Conservation (phyloP, 2,113 vertebrate genomes). For the Brienomyrus brachyistius region DNA sequence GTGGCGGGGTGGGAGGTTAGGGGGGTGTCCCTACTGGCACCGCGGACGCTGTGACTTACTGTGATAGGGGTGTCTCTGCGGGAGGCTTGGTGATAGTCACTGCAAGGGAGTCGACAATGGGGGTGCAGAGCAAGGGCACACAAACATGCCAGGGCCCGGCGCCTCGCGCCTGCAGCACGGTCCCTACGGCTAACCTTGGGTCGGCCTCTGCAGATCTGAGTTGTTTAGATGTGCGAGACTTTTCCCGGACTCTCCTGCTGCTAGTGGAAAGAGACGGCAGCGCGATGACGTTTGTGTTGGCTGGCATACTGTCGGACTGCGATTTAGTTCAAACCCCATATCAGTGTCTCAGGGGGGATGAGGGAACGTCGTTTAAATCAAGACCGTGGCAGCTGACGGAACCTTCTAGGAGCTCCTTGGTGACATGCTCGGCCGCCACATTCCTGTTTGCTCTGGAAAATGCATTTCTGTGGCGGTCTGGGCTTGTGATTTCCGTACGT, state of each 20-base stretch:
- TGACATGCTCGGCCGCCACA: background rate
- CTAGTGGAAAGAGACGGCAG: background rate
- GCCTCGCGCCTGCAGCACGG: background rate
- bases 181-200: background rate
- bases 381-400: background rate
- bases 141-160: background rate
- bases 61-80: background rate
- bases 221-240: background rate
- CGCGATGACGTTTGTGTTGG: background rate
- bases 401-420: background rate
- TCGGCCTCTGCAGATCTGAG: background rate
- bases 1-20: constrained; percentile 17
- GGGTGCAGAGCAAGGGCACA: background rate
- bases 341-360: background rate
- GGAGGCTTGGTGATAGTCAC: background rate
- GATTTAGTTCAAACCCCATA: background rate
- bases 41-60: background rate
- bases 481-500: background rate
- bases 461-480: background rate
- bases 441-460: background rate
- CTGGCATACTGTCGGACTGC: background rate
- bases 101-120: background rate
- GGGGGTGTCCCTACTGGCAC: background rate
- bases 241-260: background rate
- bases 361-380: background rate